Conservation (phyloP, 2,888 invertebrate species). For the Pseudoips prasinana region DNA sequence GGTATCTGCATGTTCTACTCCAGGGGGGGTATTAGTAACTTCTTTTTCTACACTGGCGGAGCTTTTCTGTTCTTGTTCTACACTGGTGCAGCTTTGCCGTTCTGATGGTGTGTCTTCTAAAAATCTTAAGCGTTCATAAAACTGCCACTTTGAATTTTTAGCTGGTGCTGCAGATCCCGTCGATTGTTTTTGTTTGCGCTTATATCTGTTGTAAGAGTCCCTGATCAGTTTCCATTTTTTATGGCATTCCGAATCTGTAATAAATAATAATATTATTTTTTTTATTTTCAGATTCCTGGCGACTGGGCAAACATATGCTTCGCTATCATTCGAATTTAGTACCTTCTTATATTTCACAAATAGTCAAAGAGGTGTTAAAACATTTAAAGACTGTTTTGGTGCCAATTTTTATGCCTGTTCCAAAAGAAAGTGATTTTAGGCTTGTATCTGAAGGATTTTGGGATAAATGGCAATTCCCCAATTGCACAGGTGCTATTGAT, state of each 20-base stretch:
- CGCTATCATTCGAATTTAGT: constrained; percentile 14
- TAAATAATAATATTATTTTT: constrained; percentile 8
- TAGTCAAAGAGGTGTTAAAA: constrained; percentile 11
- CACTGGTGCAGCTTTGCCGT: constrained; percentile 8
- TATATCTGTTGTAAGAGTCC: constrained; percentile 13
- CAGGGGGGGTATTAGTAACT: constrained; percentile 13
- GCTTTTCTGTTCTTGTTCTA: constrained; percentile 4
- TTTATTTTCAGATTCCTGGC: constrained; percentile 9
- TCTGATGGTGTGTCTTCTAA: constrained; percentile 16
- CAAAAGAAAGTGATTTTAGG: constrained; percentile 9
- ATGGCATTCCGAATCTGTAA: constrained; percentile 12
- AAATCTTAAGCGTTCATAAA: constrained; percentile 20
- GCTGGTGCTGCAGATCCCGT: constrained; percentile 13
- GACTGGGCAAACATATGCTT: constrained; percentile 14
- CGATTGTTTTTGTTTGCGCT: constrained; percentile 10
- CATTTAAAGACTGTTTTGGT: constrained; percentile 6
- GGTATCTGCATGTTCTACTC: constrained; percentile 11
- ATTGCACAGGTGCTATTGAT: constrained; percentile 24
- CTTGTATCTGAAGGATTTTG: constrained; percentile 9
- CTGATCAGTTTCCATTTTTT: constrained; percentile 14
- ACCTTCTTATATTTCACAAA: constrained; percentile 19
- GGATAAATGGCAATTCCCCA: constrained; percentile 20
- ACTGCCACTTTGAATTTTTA: constrained; percentile 18
- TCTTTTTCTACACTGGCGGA: constrained; percentile 9
- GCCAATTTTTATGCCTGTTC: constrained; percentile 13